Conservation (phyloP, 2,113 vertebrate species). For the Pedetes capensis region DNA sequence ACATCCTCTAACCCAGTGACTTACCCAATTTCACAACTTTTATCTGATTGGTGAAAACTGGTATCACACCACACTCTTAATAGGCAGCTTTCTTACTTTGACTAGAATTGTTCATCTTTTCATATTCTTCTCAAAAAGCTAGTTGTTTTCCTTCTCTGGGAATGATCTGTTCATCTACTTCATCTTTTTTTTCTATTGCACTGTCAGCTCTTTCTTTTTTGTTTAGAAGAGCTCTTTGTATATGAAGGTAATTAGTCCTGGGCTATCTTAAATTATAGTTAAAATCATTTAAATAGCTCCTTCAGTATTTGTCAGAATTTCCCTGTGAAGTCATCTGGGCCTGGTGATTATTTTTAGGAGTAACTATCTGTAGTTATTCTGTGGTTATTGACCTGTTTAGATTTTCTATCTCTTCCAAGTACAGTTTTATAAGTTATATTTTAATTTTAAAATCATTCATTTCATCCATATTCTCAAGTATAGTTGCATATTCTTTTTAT, state of each 20-base stretch:
- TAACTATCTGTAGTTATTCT: background rate
- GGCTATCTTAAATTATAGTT: background rate
- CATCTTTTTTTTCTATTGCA: background rate
- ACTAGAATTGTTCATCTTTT: background rate
- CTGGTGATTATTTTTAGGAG: background rate
- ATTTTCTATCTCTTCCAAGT: background rate
- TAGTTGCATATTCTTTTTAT: background rate
- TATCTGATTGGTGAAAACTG: background rate
- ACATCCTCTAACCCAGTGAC: background rate
- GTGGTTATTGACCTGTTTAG: background rate
- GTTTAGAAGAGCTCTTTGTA: conserved; percentile 21
- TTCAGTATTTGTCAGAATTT: background rate
- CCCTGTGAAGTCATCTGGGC: background rate
- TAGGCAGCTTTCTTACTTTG: background rate
- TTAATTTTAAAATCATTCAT: background rate
- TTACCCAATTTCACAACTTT: background rate
- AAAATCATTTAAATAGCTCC: background rate
- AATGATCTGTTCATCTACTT: background rate
- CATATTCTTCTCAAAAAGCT: background rate
- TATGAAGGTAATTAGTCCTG: background rate
- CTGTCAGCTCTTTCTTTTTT: background rate
- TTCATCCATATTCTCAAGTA: background rate
- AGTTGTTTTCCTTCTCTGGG: background rate
- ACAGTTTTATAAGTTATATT: conserved; percentile 2
- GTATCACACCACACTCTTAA: background rate